A percentile compares a stretch with the other conserved stretches of the same genome.
Conservation (phyloP, 1,140 invertebrate genomes). For the Phenacoccus solenopsis region DNA sequence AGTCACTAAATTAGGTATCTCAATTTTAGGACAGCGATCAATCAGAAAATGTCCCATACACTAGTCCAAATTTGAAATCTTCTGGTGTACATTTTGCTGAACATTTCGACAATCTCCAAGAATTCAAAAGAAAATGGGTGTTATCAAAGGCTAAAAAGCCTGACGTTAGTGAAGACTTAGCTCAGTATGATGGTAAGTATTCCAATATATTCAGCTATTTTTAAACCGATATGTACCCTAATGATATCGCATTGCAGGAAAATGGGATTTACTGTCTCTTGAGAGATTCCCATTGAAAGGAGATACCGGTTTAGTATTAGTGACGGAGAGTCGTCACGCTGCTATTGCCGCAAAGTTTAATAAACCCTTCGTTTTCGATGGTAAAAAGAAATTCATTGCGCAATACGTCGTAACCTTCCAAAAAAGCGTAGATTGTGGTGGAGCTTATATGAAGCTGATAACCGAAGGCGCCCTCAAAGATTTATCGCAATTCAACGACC, state of each 20-base stretch:
- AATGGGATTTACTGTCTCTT: neutral
- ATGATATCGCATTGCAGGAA: neutral
- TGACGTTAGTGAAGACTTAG: conserved; percentile 74
- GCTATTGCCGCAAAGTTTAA: conserved; percentile 75
- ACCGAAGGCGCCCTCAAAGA: conserved; percentile 54
- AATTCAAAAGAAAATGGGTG: conserved; percentile 70
- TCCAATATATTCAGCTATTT: conserved; percentile 8
- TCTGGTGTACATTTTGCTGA: conserved; percentile 56
- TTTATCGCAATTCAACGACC: conserved; percentile 79
- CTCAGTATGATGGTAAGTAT: conserved; percentile 83
- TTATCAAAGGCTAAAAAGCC: conserved; percentile 89
- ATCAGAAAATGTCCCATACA: conserved; percentile 15
- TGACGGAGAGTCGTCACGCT: conserved; percentile 91
- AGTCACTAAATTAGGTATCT: neutral
- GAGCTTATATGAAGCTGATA: conserved; percentile 91
- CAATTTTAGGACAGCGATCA: neutral
- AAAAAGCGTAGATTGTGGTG: conserved; percentile 97
- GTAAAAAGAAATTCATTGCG: conserved; percentile 71
- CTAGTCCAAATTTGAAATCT: neutral
- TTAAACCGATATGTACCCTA: neutral
- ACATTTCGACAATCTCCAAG: conserved; percentile 69
- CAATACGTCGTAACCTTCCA: conserved; percentile 85
- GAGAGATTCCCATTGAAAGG: conserved; percentile 32
- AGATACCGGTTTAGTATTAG: conserved; percentile 80
- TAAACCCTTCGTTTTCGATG: conserved; percentile 71